Base-by-base conservation (phyloP, 2,797 vertebrate genomes). In the Typhlichthys subterraneus region DNA sequence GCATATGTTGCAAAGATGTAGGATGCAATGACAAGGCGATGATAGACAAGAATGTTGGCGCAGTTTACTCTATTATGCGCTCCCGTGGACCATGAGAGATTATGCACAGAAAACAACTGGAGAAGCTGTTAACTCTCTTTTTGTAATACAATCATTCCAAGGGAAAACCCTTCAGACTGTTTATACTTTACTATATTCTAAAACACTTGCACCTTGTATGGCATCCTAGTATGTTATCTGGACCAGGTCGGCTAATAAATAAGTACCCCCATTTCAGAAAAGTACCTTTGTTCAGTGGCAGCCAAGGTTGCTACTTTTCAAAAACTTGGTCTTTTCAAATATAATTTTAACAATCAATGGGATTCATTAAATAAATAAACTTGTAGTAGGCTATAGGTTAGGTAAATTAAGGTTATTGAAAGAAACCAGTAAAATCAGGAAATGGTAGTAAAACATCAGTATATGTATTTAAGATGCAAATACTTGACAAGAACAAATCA, bases 1-100 rank as follows among this genome's bases (percentile, higher is more conserved):
- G 83, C 82, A 90, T 85, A 90, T 89, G 85, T 83, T 88, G 70
- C 58, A 64, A 75, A 78, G 61, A 72, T 65, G 69, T 66, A 75
- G 70, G 61, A 29, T 59, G 77, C 72, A 68, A 74, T 75, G 79
- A 88, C 81, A 77, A 73, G 78, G 82, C 76, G 87, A 70, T 81
- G 87, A 91, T 69, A 75, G 63, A 62, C 67, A 86, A 88, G 86
- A 89, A 89, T 83, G 86, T 70, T 58, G 64, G 53, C 61, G 68
- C 69, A 12, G n/a, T 69, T 70, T 45, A 61, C 57, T 80, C 69
- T 77, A 79, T 83, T 79, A 76, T 56, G 61, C 62, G 70, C 69
- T 71, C 62, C 69, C 67, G 71, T 63, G 69, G 15, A 72, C 75
- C 63, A 12, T 65, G 80, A 75, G 69, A 38, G 73, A 82, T 62